Percentiles rank a stretch among this genome's conserved stretches.
phyloP scores from a whole-genome alignment of 2,113 vertebrate species.

The Alethe diademata region DNA sequence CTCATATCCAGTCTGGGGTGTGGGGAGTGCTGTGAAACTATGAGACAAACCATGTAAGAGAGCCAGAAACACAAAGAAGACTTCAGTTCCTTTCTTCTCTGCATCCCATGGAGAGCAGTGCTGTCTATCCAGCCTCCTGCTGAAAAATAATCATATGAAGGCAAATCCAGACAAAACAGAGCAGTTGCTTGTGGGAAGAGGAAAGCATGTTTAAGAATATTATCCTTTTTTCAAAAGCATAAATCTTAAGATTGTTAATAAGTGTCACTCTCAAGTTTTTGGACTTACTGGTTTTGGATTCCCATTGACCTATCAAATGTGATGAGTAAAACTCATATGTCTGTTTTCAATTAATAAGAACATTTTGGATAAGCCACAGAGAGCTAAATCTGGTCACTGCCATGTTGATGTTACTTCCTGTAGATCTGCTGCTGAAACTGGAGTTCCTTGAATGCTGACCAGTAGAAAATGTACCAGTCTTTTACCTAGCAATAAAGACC shows the following conservation, averaged over 20 bases:
- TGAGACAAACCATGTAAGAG: background rate
- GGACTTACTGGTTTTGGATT: background rate
- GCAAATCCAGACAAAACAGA: conserved; percentile 30
- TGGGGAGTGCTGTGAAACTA: background rate
- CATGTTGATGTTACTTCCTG: background rate
- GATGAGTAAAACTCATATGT: background rate
- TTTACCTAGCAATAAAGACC: background rate
- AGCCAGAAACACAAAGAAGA: background rate
- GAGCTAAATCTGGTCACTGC: background rate
- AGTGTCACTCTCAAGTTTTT: background rate
- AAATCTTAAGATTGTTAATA: background rate
- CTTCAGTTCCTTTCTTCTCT: background rate
- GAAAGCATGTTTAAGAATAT: background rate
- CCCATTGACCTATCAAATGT: background rate
- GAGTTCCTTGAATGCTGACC: background rate
- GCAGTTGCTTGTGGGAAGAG: background rate
- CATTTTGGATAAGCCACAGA: background rate
- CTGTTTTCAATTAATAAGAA: background rate
- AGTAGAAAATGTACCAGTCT: background rate
- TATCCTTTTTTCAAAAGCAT: background rate
- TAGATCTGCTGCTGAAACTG: background rate
- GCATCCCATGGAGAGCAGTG: background rate
- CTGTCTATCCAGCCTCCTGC: background rate
- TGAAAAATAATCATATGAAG: background rate
- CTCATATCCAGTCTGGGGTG: background rate